Conservation (phyloP, 2,888 invertebrate species). For the Acrobasis suavella region DNA sequence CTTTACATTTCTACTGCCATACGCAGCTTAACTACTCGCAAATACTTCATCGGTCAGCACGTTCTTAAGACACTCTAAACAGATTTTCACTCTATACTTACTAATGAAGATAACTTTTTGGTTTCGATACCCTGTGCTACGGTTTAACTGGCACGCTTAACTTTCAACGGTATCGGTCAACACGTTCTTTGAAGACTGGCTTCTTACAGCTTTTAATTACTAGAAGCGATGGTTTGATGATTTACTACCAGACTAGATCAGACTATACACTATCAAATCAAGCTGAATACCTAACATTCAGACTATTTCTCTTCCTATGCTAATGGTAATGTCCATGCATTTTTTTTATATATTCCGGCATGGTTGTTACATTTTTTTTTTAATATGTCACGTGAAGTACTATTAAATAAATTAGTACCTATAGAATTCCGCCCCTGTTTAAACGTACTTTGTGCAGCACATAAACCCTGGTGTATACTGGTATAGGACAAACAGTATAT, state of each 20-base stretch:
- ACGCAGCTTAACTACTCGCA: too few relatives aligned
- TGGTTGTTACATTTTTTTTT: too few relatives aligned
- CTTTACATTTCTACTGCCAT: too few relatives aligned
- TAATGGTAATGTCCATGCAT: too few relatives aligned
- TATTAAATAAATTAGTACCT: neutral
- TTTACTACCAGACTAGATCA: neutral
- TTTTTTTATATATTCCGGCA: too few relatives aligned
- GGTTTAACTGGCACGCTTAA: slow-evolving; percentile 9
- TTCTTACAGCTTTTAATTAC: slow-evolving; percentile 2
- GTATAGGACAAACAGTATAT: slow-evolving; percentile 10
- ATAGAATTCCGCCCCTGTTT: neutral
- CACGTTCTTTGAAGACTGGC: neutral
- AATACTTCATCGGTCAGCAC: too few relatives aligned
- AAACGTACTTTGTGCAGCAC: slow-evolving; percentile 1
- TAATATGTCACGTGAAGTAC: too few relatives aligned
- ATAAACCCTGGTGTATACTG: slow-evolving; percentile 10
- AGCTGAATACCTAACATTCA: too few relatives aligned
- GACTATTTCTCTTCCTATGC: too few relatives aligned
- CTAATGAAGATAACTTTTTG: neutral
- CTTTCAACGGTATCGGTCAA: slow-evolving; percentile 11
- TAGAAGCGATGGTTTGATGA: neutral
- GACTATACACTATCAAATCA: too few relatives aligned
- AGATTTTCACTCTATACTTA: too few relatives aligned
- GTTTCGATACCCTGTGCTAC: neutral
- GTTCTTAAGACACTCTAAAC: too few relatives aligned